Conservation (phyloP, 1,140 invertebrate genomes). For the Drosophila trapezifrons region DNA sequence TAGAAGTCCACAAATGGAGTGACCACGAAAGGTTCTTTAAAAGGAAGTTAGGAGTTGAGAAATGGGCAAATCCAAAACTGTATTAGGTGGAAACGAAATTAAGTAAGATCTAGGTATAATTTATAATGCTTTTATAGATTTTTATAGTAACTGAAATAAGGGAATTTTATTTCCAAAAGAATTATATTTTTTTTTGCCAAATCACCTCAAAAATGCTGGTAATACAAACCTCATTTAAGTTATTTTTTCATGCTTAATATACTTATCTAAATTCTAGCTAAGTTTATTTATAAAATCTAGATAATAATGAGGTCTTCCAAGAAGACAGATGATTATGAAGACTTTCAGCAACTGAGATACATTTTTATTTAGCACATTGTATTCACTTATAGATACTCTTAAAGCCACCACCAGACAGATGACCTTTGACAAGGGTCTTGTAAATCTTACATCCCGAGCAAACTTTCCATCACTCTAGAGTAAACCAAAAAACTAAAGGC, state of each 20-base stretch:
- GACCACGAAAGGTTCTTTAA: slow-evolving; percentile 3
- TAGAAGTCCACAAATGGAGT: slow-evolving; percentile 23
- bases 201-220: background rate
- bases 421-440: slow-evolving; percentile 1
- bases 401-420: background rate
- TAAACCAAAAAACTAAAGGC: slow-evolving; percentile 8
- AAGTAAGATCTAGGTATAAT: background rate
- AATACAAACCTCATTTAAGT: no score
- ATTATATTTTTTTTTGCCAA: no score
- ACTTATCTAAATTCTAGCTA: background rate
- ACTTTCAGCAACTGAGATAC: background rate
- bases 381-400: background rate
- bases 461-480: slow-evolving; percentile 2
- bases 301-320: background rate
- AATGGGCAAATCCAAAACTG: background rate
- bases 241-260: background rate
- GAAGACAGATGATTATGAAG: background rate
- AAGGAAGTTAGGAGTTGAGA: slow-evolving; percentile 15
- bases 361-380: background rate
- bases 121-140: background rate
- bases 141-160: background rate
- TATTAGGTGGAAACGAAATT: background rate
- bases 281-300: slow-evolving; percentile 2
- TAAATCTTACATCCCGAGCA: slow-evolving; percentile 15
- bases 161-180: background rate